These are phyloP conservation scores for Collichthys lucidus DNA, from an alignment of 2,113 vertebrate genomes.

Conservation along the genomic window DNA sequence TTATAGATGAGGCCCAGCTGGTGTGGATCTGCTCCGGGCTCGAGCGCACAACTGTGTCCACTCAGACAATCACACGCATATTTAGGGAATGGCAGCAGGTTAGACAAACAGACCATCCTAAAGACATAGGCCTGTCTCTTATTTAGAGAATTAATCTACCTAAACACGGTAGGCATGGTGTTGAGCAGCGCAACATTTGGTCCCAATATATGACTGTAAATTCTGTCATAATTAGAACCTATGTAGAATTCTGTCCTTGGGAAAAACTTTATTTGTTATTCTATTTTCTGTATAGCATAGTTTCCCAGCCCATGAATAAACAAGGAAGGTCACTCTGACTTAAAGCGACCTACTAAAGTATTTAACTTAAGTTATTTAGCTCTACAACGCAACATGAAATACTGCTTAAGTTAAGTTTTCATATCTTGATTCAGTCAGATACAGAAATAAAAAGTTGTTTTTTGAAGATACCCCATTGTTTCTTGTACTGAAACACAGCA, in stretches of 20 bases:
- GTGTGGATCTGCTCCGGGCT: too few relatives aligned
- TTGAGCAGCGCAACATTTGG: not conserved
- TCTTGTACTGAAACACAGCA: not conserved
- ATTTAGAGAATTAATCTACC: not conserved
- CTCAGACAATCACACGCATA: too few relatives aligned
- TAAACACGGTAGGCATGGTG: not conserved
- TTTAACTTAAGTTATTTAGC: not conserved
- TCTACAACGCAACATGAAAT: not conserved
- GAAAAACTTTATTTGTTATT: not conserved
- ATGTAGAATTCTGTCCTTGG: not conserved
- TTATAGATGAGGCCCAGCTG: too few relatives aligned
- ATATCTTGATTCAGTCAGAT: not conserved
- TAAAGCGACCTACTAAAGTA: not conserved
- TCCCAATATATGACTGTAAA: not conserved
- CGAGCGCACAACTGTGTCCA: too few relatives aligned
- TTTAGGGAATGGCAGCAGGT: too few relatives aligned
- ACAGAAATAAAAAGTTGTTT: not conserved
- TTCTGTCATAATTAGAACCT: not conserved
- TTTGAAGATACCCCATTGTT: not conserved
- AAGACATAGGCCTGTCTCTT: not conserved
- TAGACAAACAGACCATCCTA: not conserved
- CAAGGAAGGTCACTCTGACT: conserved; percentile 29
- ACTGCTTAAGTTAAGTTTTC: not conserved
- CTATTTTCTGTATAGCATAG: not conserved
- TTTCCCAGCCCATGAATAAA: conserved; percentile 38